Percentiles rank a stretch among this genome's conserved stretches.
These are phyloP conservation scores for Taenaris catops DNA, from an alignment of 2,888 invertebrate species.

Conservation along the genomic window DNA sequence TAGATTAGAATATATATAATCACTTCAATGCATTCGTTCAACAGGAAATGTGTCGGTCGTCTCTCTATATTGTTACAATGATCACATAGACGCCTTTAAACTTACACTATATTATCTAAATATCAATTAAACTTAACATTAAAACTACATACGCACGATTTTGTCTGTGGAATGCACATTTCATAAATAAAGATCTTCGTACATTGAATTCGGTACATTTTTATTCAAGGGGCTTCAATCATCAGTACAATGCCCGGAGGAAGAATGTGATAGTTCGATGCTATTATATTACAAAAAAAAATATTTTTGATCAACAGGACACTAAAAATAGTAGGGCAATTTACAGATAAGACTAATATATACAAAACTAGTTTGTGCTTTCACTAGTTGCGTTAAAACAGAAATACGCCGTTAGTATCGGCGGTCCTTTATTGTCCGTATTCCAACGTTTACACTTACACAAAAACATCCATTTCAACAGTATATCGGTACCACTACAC, in stretches of 20 bases:
- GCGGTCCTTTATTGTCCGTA: constrained; percentile 6
- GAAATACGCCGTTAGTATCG: constrained; percentile 9
- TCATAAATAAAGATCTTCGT: constrained; percentile 64
- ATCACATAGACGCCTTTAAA: constrained; percentile 73
- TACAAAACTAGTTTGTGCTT: constrained; percentile 75
- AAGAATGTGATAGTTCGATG: constrained; percentile 64
- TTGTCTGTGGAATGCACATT: constrained; percentile 72
- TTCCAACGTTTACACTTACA: constrained; percentile 31
- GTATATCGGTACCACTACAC: constrained; percentile 43
- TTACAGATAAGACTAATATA: constrained; percentile 75
- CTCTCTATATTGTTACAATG: constrained; percentile 36
- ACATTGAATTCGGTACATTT: constrained; percentile 42
- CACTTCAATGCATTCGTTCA: no score
- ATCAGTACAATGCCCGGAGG: constrained; percentile 69
- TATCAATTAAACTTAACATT: constrained; percentile 46
- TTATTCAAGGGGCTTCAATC: constrained; percentile 46
- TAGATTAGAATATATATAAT: no score
- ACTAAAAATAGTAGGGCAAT: constrained; percentile 56
- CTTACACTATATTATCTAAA: constrained; percentile 54
- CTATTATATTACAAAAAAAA: constrained; percentile 69
- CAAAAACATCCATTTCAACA: constrained; percentile 40
- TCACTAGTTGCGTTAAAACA: constrained; percentile 54
- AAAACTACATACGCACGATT: constrained; percentile 62
- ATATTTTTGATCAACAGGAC: constrained; percentile 38
- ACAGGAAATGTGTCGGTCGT: constrained; percentile 2